Evolutionary conservation across 2,888 invertebrate species (phyloP), one percentile per base, ranked within the genome.

Genomic region (Erebia epiphron): DNA sequence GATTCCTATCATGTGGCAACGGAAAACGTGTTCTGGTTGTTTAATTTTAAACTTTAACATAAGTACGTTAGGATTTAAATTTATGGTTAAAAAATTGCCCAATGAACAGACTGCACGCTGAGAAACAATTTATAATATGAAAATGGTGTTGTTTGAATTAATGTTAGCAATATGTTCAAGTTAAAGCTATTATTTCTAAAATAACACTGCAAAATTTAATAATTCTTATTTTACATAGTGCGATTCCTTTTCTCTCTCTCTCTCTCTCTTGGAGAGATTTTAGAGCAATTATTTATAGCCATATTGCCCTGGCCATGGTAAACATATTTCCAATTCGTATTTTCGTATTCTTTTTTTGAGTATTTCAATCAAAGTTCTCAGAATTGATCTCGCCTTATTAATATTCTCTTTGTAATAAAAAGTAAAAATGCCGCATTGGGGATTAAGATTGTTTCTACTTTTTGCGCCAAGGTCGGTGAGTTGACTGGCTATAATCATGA

Each of bases 391-490:
- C 74, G 79, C 79, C 81, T 83, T 86, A 86, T 86, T 86, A 87
- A 83, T 88, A 88, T 89, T 84, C 85, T 84, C 85, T 83, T 79
- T 73, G 82, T 80, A 82, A 85, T 83, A 86, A 86, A 86, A 83
- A 84, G 85, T 83, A 86, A 86, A 86, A 83, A 84, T 81, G 82
- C 84, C 83, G 82, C 85, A 81, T 84, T 83, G 80, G 83, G 88
- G 84, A 86, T 87, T 88, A 84, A 86, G 86, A 87, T 88, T 80
- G 85, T 88, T 87, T 87, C 89, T 87, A 86, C 84, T 89, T 90
- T 90, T 91, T 91, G 88, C 86, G 79, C 82, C 92, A 92, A 92
- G 92, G 92, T 87, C 90, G 85, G 89, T 84, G 85, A 89, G 90
- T 91, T 86, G 87, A 76, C 78, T 70, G 57, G 76, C 63, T 69